Evolutionary conservation across 1,140 invertebrate species (phyloP), one percentile per base, ranked within the genome.

Genomic region (Leptinotarsa texana): DNA sequence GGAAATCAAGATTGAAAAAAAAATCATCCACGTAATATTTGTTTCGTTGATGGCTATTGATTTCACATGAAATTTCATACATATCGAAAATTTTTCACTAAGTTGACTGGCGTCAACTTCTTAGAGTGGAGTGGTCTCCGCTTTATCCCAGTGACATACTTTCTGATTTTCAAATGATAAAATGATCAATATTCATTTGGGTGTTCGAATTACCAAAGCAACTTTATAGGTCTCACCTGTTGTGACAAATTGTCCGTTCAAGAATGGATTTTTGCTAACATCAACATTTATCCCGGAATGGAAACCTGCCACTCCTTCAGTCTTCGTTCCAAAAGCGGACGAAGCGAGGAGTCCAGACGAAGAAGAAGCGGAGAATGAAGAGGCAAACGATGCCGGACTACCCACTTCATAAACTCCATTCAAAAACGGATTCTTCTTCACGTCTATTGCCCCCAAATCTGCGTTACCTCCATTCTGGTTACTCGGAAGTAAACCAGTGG

Each of bases 341-440:
- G 51, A 57, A 15, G 21, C 49, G 21, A 11, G n/a, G 57, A 18
- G 33, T 33, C 18, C 63, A 27, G 74, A 69, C 47, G 24, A 13
- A n/a, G 42, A 42, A 24, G 65, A 61, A 11, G 70, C 71, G 8
- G 48, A 27, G 27, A 63, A 72, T 3, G 68, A 72, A 6, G 33
- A 62, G 21, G 71, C 21, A 48, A 61, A 51, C 13, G 33, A 42
- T 13, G 72, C 66, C 61, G 63, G 62, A 42, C 63, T 63, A 65
- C 68, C 73, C 18, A 67, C 62, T 24, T 57, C 63, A 13, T 69
- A 73, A 27, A 51, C 69, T 1, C 82, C 82, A 57, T 78, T 83
- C 21, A 84, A 75, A 73, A 84, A 84, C 6, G 82, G 80, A 74
- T 84, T 86, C 27, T 82, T 83, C 48, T 80, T 76, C 3, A 85